A percentile compares a stretch with the other conserved stretches of the same genome.
phyloP scores from a whole-genome alignment of 2,888 invertebrate genomes.

The Heliconius ismenius region DNA sequence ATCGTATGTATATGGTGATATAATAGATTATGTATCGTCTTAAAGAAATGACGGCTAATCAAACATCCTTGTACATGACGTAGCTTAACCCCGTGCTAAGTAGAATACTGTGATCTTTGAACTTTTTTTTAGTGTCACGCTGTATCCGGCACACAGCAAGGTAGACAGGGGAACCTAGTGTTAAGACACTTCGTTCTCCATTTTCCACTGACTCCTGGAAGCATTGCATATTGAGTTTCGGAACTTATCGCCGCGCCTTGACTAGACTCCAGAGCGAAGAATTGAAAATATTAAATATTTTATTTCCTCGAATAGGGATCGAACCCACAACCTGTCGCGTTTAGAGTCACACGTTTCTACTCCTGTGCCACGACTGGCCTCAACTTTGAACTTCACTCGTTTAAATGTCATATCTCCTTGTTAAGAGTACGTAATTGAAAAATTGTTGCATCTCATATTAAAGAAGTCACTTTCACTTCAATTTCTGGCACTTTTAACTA shows the following conservation, averaged over 20 bases:
- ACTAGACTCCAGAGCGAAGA: no score
- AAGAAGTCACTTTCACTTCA: constrained; percentile 40
- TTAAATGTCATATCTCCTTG: constrained; percentile 59
- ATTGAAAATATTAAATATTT: no score
- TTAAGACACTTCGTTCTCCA: no score
- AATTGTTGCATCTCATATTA: constrained; percentile 50
- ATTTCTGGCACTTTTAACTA: constrained; percentile 28
- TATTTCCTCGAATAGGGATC: no score
- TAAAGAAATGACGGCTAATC: constrained; percentile 1
- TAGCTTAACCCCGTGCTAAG: constrained; percentile 7
- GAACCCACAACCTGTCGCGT: no score
- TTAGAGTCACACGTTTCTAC: no score
- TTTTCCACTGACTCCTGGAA: no score
- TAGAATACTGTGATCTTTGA: constrained; percentile 42
- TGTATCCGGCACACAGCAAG: no score
- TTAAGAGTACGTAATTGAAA: constrained; percentile 61
- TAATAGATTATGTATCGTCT: constrained; percentile 17
- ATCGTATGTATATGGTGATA: constrained; percentile 15
- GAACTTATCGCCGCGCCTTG: no score
- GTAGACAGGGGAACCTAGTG: no score
- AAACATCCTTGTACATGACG: constrained; percentile 16
- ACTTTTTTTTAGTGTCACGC: constrained; percentile 38
- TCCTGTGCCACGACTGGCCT: no score
- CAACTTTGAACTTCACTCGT: constrained; percentile 49
- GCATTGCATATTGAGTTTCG: no score